Base-by-base conservation (phyloP, 1,140 invertebrate species). In the Drosophila lacertosa region DNA sequence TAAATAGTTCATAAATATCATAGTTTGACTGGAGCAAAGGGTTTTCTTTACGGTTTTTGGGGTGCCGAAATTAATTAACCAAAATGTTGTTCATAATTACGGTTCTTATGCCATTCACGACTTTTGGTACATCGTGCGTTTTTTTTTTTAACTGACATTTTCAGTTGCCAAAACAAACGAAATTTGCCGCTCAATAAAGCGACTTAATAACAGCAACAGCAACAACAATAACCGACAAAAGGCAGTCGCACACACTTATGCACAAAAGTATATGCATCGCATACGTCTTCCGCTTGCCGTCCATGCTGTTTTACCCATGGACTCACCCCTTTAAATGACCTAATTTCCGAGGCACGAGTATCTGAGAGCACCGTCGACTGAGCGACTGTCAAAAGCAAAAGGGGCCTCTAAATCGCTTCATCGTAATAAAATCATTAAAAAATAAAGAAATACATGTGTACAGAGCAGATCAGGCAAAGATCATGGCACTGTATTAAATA, bases 181-280 rank as follows among this genome's bases (percentile, higher is more conserved):
- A 73, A 80, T 84, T 86, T 86, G 63, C 69, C 82, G 82, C 77
- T 86, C 82, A 74, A 86, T 86, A 86, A 86, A 86, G 63, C 71
- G 39, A 88, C 59, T 81, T 86, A 86, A 86, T 86, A 67, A 57
- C 71, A 69, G 51, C 54, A 69, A 33, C 33, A 18, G 58, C 20
- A 69, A 47, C 40, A 59, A 57, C 50, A 20, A 24, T 40, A 47
- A 33, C 44, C 44, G 24, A 47, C 39, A 50, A 63, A 16, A 20
- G 22, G 24, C 55, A 53, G 50, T 37, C 39, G n/a, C 24, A 58
- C 24, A 58, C 40, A 40, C 37, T 39, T 54, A 54, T 54, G 20
- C 37, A 54, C 15, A 40, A 4, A 32, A 50, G 37, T 37, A 53
- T 64, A n/a, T 67, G 45, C 16, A 26, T 55, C 44, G 26, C 29